Evolutionary conservation across 2,797 vertebrate species (phyloP), one percentile per base, ranked within the genome.

Genomic region (Danio aesculapii): DNA sequence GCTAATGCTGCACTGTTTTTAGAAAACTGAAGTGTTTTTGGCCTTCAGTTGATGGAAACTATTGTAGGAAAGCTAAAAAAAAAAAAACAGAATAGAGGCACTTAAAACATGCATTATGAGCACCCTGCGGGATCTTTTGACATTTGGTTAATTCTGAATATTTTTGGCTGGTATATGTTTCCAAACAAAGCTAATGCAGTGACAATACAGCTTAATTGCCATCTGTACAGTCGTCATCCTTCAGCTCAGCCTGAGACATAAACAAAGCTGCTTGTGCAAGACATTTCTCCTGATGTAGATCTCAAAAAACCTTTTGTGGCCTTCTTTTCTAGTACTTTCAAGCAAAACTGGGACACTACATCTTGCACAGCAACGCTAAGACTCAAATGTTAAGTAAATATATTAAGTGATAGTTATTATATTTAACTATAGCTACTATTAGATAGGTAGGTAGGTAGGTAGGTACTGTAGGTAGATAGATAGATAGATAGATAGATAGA

Each of bases 251-350:
- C 67, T 70, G 67, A 70, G 14, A 41, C 14, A 53, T 41, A 53
- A 70, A 70, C 67, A 70, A 53, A 41, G 21, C 47, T 69, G 67
- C 49, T 30, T 68, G 13, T 50, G 47, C 66, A 52, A 70, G 49
- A 70, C 21, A 69, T 57, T 12, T 39, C 30, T 53, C 52, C 58
- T 55, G 6, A 16, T 53, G 19, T 62, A 16, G 39, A 52, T 43
- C 30, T 55, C 74, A 76, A 66, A 55, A 11, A 66, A 66, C 46
- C 57, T 77, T 50, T 57, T 30, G 13, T 16, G 62, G 8, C 10
- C 30, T 67, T 57, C 17, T 77, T n/a, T 64, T 76, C 3, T 64
- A 14, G 61, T 16, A 46, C 49, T 76, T 53, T 57, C 41, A 30
- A 66, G 66, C 66, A 11, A 10, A 67, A 67, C 49, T 66, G 14